These are phyloP conservation scores for Megatriorchis doriae DNA, from an alignment of 2,113 vertebrate species.

Conservation along the genomic window DNA sequence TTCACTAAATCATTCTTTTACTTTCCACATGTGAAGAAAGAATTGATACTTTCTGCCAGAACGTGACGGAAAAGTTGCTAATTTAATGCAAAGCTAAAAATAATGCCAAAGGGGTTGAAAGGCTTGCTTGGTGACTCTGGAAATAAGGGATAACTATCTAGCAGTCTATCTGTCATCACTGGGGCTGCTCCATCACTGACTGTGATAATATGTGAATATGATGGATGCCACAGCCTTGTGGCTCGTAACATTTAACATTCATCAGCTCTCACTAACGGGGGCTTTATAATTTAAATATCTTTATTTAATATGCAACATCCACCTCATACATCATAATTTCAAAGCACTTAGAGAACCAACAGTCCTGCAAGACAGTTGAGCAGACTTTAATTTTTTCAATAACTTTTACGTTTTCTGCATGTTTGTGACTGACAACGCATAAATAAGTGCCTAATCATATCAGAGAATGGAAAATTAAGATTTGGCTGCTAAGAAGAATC, in stretches of 20 bases:
- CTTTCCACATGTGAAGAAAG: constrained; percentile 47
- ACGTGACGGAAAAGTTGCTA: constrained; percentile 74
- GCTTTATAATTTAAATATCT: constrained; percentile 92
- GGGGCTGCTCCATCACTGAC: constrained; percentile 89
- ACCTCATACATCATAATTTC: constrained; percentile 94
- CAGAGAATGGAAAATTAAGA: constrained; percentile 48
- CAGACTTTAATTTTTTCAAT: constrained; percentile 75
- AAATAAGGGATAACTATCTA: constrained; percentile 86
- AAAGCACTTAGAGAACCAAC: constrained; percentile 93
- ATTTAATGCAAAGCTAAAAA: constrained; percentile 85
- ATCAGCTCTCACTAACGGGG: constrained; percentile 79
- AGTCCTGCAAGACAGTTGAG: constrained; percentile 70
- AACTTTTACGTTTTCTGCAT: constrained; percentile 72
- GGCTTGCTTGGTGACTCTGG: constrained; percentile 73
- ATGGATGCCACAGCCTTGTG: constrained; percentile 82
- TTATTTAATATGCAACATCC: constrained; percentile 88
- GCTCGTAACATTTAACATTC: constrained; percentile 79
- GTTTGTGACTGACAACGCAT: constrained; percentile 70
- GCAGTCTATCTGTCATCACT: constrained; percentile 90
- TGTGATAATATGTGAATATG: constrained; percentile 85
- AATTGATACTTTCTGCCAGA: constrained; percentile 74
- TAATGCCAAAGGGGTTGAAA: constrained; percentile 73
- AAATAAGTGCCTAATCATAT: constrained; percentile 69
- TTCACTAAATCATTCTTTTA: constrained; percentile 43
- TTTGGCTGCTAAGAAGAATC: constrained; percentile 21